These are phyloP conservation scores for Gouania willdenowi DNA, from an alignment of 2,797 vertebrate genomes.

Conservation along the genomic window DNA sequence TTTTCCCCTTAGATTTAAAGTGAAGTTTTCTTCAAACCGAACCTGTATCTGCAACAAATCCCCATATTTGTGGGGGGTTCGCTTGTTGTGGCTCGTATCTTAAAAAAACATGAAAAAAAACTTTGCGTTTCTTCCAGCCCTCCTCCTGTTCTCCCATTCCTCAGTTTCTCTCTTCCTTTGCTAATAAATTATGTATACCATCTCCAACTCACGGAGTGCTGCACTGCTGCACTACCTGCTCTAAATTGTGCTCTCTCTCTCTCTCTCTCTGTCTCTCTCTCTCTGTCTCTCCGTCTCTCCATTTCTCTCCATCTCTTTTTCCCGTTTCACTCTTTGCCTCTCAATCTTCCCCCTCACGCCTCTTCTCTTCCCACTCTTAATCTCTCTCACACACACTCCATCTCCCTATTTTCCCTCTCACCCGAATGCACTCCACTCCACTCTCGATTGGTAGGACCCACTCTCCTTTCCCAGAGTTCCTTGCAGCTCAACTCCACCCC, in stretches of 20 bases:
- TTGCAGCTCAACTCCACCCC: constrained; percentile 98
- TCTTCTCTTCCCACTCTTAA: constrained; percentile 50
- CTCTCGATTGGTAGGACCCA: constrained; percentile 81
- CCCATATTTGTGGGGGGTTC: constrained; percentile 22
- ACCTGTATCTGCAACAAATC: too few species aligned
- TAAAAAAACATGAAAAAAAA: too few species aligned
- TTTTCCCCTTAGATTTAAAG: constrained; percentile 14
- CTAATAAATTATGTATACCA: constrained; percentile 82
- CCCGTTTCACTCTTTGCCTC: constrained; percentile 55
- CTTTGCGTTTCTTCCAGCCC: too few species aligned
- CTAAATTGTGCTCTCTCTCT: constrained; percentile 67
- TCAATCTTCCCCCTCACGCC: constrained; percentile 48
- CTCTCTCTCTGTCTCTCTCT: constrained; percentile 35
- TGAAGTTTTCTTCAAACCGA: constrained; percentile 11
- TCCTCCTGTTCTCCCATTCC: constrained; percentile 57
- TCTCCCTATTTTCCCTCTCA: constrained; percentile 22
- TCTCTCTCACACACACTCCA: constrained; percentile 57
- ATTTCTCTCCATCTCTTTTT: constrained; percentile 13
- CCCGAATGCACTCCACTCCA: constrained; percentile 41
- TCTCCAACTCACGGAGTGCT: constrained; percentile 76
- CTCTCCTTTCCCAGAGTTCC: constrained; percentile 95
- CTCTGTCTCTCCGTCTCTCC: constrained; percentile 13
- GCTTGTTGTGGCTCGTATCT: too few species aligned
- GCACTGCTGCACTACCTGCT: constrained; percentile 84
- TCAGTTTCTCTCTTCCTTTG: constrained; percentile 71